Percentiles rank a stretch among this genome's conserved stretches.
phyloP scores from a whole-genome alignment of 2,113 vertebrate species.

The Chamaetylas fuelleborni region DNA sequence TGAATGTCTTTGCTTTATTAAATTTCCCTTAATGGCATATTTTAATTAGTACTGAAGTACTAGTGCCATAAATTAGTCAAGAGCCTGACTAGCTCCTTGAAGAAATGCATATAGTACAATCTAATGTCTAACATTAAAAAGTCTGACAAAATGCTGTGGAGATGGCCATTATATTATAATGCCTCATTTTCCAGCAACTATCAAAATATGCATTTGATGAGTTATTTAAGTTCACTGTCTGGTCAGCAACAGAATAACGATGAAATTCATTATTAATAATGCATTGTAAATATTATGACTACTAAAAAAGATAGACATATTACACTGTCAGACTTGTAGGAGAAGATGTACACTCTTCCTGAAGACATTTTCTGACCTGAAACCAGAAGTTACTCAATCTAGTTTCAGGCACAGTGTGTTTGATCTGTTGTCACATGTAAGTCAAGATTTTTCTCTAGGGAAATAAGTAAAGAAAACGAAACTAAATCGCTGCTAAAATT shows the following conservation, averaged over 20 bases:
- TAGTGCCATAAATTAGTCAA: background rate
- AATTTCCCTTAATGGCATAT: background rate
- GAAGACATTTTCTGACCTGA: slow-evolving; percentile 40
- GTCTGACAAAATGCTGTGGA: background rate
- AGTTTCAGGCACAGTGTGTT: fast-evolving
- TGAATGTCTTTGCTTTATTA: background rate
- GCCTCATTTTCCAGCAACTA: background rate
- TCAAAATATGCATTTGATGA: background rate
- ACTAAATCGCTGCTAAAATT: background rate
- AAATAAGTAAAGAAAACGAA: background rate
- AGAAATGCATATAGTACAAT: background rate
- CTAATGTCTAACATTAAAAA: background rate
- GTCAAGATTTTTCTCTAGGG: background rate
- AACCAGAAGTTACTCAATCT: background rate
- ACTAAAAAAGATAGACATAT: background rate
- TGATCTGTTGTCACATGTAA: background rate
- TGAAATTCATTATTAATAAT: slow-evolving; percentile 47
- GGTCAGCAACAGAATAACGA: slow-evolving; percentile 16
- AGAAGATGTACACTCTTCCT: background rate
- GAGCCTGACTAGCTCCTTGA: background rate
- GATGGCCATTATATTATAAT: background rate
- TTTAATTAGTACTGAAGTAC: background rate
- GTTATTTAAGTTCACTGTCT: slow-evolving; percentile 53
- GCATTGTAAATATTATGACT: slow-evolving; percentile 45
- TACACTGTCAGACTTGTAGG: slow-evolving; percentile 6